These are phyloP conservation scores for Thamnaconus septentrionalis DNA, from an alignment of 2,113 vertebrate genomes.

Conservation along the genomic window DNA sequence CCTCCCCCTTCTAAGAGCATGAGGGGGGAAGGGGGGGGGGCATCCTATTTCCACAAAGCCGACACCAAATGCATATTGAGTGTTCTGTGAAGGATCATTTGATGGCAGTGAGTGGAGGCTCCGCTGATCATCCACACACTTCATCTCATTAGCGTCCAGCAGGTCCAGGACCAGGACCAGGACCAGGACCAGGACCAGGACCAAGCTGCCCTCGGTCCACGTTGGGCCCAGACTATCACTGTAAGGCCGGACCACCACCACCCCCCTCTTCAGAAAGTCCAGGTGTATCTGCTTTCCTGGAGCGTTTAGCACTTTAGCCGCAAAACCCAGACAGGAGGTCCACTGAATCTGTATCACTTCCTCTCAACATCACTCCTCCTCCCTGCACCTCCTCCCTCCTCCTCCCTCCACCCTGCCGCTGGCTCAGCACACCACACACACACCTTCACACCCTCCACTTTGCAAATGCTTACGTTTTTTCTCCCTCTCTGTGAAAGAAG, in stretches of 20 bases:
- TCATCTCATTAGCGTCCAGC: conserved; percentile 65
- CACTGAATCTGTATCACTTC: conserved; percentile 83
- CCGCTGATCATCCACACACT: conserved; percentile 69
- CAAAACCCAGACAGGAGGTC: conserved; percentile 80
- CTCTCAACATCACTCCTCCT: conserved; percentile 75
- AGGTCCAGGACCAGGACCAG: conserved; percentile 46
- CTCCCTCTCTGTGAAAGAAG: too few relatives aligned
- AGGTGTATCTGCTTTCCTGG: conserved; percentile 82
- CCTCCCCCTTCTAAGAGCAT: conserved; percentile 60
- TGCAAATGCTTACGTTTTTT: conserved; percentile 3
- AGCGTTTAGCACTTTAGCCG: conserved; percentile 79
- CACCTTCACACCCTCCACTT: conserved; percentile 47
- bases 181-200: conserved; percentile 25
- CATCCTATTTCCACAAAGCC: conserved; percentile 67
- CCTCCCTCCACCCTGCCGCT: conserved; percentile 66
- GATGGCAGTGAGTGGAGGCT: conserved; percentile 70
- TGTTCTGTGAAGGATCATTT: conserved; percentile 77
- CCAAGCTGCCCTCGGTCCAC: too few relatives aligned
- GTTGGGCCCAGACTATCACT: too few relatives aligned
- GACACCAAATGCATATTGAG: conserved; percentile 74
- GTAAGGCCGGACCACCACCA: conserved; percentile 11
- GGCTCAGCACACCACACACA: conserved; percentile 62
- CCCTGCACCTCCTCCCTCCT: conserved; percentile 73
- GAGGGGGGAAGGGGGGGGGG: conserved; percentile 32
- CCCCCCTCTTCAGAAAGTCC: conserved; percentile 64